These are phyloP conservation scores for Zygogramma bicolorata DNA, from an alignment of 2,888 invertebrate species.

Conservation along the genomic window DNA sequence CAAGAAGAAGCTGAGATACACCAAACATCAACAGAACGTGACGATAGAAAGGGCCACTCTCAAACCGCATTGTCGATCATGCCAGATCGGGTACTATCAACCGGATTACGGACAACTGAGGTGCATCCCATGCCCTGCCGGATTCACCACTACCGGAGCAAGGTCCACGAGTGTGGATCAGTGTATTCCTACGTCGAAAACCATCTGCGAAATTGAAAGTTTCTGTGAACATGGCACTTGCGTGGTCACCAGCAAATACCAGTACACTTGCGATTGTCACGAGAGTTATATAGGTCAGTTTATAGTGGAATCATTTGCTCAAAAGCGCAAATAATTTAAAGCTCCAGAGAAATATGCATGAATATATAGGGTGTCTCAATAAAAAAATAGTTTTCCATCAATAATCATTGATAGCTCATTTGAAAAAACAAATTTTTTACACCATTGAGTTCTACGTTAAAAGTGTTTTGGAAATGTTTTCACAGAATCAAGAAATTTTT, in stretches of 20 bases:
- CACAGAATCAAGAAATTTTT: too few species aligned
- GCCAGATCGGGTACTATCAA: constrained; percentile 74
- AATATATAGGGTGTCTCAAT: too few species aligned
- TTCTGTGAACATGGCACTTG: constrained; percentile 68
- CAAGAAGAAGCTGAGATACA: constrained; percentile 57
- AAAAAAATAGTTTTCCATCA: too few species aligned
- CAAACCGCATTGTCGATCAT: constrained; percentile 70
- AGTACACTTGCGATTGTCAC: constrained; percentile 68
- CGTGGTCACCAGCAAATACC: constrained; percentile 58
- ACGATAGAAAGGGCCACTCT: constrained; percentile 66
- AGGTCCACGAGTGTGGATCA: constrained; percentile 64
- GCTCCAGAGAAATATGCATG: too few species aligned
- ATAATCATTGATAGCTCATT: too few species aligned
- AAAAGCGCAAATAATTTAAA: too few species aligned
- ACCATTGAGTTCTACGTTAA: too few species aligned
- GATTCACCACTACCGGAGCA: constrained; percentile 66
- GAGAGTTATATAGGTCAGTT: constrained; percentile 68
- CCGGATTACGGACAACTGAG: constrained; percentile 70
- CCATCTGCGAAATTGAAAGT: constrained; percentile 67
- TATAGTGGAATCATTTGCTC: too few species aligned
- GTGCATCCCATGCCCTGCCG: constrained; percentile 72
- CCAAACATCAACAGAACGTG: constrained; percentile 53
- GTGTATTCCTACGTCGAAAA: constrained; percentile 67
- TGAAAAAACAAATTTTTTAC: too few species aligned
- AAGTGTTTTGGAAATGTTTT: too few species aligned